These are phyloP conservation scores for Scaptomyza tumidula DNA, from an alignment of 2,888 invertebrate species.

Conservation along the genomic window DNA sequence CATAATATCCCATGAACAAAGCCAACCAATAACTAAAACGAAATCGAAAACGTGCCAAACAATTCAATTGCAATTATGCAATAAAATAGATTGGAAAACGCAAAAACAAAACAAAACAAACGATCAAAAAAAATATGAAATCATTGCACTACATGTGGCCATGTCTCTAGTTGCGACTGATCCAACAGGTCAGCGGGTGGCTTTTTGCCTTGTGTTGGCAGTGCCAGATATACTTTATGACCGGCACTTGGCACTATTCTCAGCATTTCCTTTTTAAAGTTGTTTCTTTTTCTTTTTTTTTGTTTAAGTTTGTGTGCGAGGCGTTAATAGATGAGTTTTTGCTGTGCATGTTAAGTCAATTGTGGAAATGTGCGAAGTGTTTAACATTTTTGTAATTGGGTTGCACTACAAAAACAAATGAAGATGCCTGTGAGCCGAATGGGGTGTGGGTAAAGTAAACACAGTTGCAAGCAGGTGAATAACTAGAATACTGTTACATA, in stretches of 20 bases:
- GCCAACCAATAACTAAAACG: constrained; percentile 31
- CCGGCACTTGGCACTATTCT: constrained; percentile 52
- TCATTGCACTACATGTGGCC: constrained; percentile 70
- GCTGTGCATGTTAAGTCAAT: constrained; percentile 36
- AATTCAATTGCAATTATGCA: constrained; percentile 80
- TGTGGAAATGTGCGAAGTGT: constrained; percentile 72
- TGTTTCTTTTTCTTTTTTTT: constrained; percentile 12
- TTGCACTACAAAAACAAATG: constrained; percentile 52
- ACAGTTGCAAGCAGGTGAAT: constrained; percentile 38
- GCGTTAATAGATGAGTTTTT: constrained; percentile 51
- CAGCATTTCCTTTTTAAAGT: constrained; percentile 8
- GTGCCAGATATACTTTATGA: constrained; percentile 67
- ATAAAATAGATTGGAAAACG: constrained; percentile 56
- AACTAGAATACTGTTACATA: neutral
- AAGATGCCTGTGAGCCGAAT: constrained; percentile 28
- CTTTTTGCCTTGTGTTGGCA: constrained; percentile 23
- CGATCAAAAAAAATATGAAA: constrained; percentile 20
- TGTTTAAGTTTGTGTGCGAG: constrained; percentile 18
- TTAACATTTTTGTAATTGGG: constrained; percentile 62
- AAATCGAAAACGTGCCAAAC: constrained; percentile 69
- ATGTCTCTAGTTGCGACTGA: constrained; percentile 62
- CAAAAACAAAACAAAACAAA: constrained; percentile 5
- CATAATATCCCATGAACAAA: constrained; percentile 50
- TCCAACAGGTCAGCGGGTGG: constrained; percentile 75
- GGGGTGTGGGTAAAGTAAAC: constrained; percentile 9